These are phyloP conservation scores for Serilophus lunatus DNA, from an alignment of 2,113 vertebrate genomes.

Conservation along the genomic window DNA sequence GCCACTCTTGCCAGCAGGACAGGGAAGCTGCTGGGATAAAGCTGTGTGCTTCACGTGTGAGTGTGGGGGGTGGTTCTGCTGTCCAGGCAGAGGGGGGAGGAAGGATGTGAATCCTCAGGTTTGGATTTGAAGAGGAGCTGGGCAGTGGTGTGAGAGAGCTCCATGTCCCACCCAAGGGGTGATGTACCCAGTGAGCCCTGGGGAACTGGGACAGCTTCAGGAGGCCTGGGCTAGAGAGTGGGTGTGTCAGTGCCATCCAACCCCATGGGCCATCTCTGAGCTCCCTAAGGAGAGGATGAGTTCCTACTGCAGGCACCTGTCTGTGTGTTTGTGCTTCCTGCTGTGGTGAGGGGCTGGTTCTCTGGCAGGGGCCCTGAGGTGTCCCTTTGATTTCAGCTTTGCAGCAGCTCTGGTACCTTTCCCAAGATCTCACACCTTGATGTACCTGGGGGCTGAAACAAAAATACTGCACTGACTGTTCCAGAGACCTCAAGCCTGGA, in stretches of 20 bases:
- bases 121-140: not conserved
- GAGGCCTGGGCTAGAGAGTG: not conserved
- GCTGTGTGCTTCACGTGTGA: rapidly evolving
- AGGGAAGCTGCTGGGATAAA: rapidly evolving
- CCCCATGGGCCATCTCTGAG: not conserved
- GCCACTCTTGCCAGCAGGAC: not conserved
- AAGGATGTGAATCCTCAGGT: not conserved
- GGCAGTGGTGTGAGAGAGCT: not conserved
- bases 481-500: not conserved
- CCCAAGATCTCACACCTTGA: rapidly evolving
- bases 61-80: rapidly evolving
- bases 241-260: not conserved
- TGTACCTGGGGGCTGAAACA: not conserved
- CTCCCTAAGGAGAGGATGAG: not conserved
- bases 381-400: not conserved
- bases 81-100: not conserved
- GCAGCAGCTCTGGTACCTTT: not conserved
- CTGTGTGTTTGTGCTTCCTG: not conserved
- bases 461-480: not conserved
- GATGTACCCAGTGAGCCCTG: rapidly evolving
- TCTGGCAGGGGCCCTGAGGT: rapidly evolving
- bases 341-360: rapidly evolving
- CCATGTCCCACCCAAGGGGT: rapidly evolving
- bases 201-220: not conserved
- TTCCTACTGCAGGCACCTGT: not conserved